These are phyloP conservation scores for Stenotaenia linearis DNA, from an alignment of 2,888 invertebrate species.

Conservation along the genomic window DNA sequence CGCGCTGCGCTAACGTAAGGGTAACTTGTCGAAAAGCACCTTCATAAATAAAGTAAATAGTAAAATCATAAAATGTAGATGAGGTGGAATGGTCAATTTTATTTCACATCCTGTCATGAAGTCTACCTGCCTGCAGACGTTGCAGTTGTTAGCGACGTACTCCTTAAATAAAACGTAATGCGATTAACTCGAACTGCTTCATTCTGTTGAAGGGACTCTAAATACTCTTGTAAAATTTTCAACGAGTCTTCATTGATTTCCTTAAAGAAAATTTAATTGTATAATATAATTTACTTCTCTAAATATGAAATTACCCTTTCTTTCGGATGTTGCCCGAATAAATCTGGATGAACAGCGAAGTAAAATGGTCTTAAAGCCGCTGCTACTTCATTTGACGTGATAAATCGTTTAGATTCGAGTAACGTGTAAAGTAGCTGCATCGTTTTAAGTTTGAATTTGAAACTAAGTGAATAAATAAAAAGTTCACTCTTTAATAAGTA, in stretches of 20 bases:
- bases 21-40: conserved; percentile 53
- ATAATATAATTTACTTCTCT: neutral
- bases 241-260: conserved; percentile 83
- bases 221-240: conserved; percentile 75
- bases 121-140: neutral
- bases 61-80: no score
- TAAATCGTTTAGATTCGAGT: conserved; percentile 39
- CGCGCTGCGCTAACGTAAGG: conserved; percentile 62
- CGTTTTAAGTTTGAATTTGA: neutral
- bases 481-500: no score
- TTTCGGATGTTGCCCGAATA: conserved; percentile 84
- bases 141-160: conserved; percentile 21
- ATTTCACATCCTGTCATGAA: neutral
- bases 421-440: neutral
- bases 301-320: conserved; percentile 60
- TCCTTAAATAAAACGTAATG: conserved; percentile 72
- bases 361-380: conserved; percentile 89
- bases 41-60: conserved; percentile 32
- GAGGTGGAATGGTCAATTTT: no score
- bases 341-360: conserved; percentile 90
- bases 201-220: conserved; percentile 64
- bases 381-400: conserved; percentile 76
- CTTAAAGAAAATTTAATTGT: conserved; percentile 51
- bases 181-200: conserved; percentile 57
- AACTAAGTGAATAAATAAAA: neutral